phyloP scores from a whole-genome alignment of 1,140 invertebrate genomes.

The Melipona quadrifasciata region DNA sequence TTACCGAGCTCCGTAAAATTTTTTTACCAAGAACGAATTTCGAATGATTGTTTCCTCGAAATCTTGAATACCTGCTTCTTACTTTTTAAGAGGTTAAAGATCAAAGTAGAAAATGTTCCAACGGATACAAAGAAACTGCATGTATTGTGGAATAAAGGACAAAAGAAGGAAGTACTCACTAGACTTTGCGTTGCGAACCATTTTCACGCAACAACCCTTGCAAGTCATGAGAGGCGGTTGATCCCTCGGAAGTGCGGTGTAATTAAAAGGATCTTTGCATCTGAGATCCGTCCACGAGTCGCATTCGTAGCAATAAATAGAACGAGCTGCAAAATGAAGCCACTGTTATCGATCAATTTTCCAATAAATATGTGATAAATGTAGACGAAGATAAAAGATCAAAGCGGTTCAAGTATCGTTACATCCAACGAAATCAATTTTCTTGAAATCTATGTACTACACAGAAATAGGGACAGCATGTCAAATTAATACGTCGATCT shows the following conservation, averaged over 20 bases:
- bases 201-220: conserved; percentile 96
- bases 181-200: conserved; percentile 94
- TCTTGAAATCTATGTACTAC: not conserved
- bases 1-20: too few species aligned
- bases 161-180: conserved; percentile 84
- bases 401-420: not conserved
- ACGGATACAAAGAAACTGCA: not conserved
- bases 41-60: not conserved
- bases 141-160: not conserved
- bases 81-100: not conserved
- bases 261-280: conserved; percentile 96
- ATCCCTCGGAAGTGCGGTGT: conserved; percentile 91
- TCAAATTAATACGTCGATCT: not conserved
- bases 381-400: not conserved
- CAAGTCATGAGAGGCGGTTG: conserved; percentile 93
- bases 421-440: not conserved
- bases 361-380: not conserved
- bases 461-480: not conserved
- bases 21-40: not conserved
- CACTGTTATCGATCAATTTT: not conserved
- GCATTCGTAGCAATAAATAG: conserved; percentile 96
- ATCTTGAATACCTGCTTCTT: not conserved
- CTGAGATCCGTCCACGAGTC: conserved; percentile 93
- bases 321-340: conserved; percentile 84
- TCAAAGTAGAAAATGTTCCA: not conserved